These are phyloP conservation scores for Acrocephalus scirpaceus DNA, from an alignment of 2,797 vertebrate genomes.

Conservation along the genomic window DNA sequence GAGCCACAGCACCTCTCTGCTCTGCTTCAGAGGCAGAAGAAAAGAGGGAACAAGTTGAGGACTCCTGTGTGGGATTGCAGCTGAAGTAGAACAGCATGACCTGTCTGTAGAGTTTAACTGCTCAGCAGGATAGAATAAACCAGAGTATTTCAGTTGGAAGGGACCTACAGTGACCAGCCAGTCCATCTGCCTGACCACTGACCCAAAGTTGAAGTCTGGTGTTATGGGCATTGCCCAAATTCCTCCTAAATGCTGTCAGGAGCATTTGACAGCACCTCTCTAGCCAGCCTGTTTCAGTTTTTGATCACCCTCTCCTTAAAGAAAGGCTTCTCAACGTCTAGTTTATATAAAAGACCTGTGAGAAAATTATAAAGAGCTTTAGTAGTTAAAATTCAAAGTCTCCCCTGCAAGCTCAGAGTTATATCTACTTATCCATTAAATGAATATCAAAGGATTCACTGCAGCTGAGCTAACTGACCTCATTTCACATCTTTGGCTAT, in stretches of 20 bases:
- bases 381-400: slow-evolving; percentile 53
- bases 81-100: background rate
- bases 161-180: background rate
- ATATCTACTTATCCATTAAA: slow-evolving; percentile 60
- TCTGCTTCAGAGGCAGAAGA: background rate
- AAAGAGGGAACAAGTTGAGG: background rate
- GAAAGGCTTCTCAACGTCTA: background rate
- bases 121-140: background rate
- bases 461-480: slow-evolving; percentile 36
- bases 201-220: background rate
- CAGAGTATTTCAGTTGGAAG: background rate
- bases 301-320: background rate
- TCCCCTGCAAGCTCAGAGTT: slow-evolving; percentile 18
- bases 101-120: background rate
- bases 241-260: background rate
- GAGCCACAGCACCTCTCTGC: background rate
- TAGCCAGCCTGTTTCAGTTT: background rate
- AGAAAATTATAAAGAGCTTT: slow-evolving; percentile 34
- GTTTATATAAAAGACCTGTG: background rate
- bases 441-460: slow-evolving; percentile 57
- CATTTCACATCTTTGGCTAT: slow-evolving; percentile 39
- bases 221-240: background rate
- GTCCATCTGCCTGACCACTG: background rate
- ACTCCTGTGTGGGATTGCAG: background rate
- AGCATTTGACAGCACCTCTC: too few relatives aligned